Conservation (phyloP, 2,888 invertebrate species). For the Neuroscelio doddi region DNA sequence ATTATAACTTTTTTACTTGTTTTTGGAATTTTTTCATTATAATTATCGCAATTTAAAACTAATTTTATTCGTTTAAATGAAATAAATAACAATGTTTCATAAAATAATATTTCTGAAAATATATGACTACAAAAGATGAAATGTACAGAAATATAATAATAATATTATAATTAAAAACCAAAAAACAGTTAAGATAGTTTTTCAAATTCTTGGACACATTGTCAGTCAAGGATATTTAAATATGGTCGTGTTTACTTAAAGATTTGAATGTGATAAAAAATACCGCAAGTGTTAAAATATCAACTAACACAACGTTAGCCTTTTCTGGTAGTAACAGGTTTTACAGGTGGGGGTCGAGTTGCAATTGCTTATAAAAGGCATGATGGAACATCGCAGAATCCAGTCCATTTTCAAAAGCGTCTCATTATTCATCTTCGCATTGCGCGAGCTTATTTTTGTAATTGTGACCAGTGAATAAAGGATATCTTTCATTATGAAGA, state of each 20-base stretch:
- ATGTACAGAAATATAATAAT: too few relatives aligned
- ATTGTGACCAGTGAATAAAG: neutral
- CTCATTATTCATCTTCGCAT: neutral
- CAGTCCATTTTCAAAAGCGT: conserved; percentile 14
- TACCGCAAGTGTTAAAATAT: conserved; percentile 1
- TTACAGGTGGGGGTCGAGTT: conserved; percentile 5
- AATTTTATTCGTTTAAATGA: too few relatives aligned
- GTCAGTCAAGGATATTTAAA: too few relatives aligned
- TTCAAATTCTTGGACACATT: too few relatives aligned
- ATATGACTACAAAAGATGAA: too few relatives aligned
- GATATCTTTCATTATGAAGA: conserved; percentile 6
- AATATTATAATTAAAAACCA: too few relatives aligned
- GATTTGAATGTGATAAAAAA: neutral
- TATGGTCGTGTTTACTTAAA: neutral
- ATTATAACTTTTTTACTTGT: too few relatives aligned
- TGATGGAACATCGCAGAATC: conserved; percentile 33
- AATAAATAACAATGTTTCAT: too few relatives aligned
- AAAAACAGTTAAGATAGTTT: too few relatives aligned
- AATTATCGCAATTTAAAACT: too few relatives aligned
- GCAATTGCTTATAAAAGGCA: conserved; percentile 39
- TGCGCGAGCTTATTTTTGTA: neutral
- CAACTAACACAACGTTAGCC: neutral
- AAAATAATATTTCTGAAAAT: too few relatives aligned
- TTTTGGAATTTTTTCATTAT: too few relatives aligned
- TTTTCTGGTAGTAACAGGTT: conserved; percentile 2